Conservation (phyloP, 2,888 invertebrate species). For the Myopa tessellatipennis region DNA sequence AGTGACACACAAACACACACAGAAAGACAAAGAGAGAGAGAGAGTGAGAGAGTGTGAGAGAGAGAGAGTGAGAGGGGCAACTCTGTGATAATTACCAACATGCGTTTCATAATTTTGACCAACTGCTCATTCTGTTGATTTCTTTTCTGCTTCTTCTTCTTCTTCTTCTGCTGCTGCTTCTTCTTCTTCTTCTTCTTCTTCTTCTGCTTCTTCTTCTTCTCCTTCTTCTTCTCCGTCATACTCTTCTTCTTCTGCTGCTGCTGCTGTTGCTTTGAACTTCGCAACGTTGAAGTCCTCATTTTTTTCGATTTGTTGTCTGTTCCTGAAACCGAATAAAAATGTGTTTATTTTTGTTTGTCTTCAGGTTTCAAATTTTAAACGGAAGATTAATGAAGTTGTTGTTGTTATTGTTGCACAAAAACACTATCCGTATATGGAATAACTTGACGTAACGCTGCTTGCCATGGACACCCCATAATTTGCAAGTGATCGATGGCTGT, state of each 20-base stretch:
- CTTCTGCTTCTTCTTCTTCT: not conserved
- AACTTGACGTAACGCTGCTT: not conserved
- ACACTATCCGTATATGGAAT: no score
- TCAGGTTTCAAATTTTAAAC: conserved; percentile 31
- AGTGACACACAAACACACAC: not conserved
- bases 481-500: conserved; percentile 29
- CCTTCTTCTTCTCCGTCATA: not conserved
- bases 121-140: not conserved
- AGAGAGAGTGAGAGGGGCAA: not conserved
- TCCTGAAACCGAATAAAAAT: conserved; percentile 16
- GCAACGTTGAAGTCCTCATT: not conserved
- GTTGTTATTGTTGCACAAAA: conserved; percentile 17
- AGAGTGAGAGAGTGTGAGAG: not conserved
- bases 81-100: conserved; percentile 31
- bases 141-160: not conserved
- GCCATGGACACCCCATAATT: conserved; percentile 15
- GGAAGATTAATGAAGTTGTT: conserved; percentile 37
- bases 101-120: conserved; percentile 7
- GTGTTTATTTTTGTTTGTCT: not conserved
- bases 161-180: not conserved
- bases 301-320: not conserved
- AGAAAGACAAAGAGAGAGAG: not conserved
- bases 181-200: not conserved
- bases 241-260: not conserved
- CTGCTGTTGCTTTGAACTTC: not conserved